These are phyloP conservation scores for Microctonus hyperodae DNA, from an alignment of 2,888 invertebrate species.

Conservation along the genomic window DNA sequence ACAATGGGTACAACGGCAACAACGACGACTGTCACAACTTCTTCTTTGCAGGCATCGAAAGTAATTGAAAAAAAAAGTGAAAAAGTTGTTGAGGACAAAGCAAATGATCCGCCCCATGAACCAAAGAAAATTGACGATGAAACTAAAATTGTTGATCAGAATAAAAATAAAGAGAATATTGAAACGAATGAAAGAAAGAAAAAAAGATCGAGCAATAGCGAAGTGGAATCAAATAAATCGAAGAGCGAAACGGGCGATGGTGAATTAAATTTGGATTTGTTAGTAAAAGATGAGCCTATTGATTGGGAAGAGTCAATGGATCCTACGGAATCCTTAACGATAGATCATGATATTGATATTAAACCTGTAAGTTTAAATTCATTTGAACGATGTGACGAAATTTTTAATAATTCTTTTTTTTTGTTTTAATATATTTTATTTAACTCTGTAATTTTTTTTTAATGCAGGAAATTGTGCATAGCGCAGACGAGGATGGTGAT, in stretches of 20 bases:
- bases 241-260: conserved; percentile 56
- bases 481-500: conserved; percentile 64
- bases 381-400: neutral
- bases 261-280: conserved; percentile 58
- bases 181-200: conserved; percentile 52
- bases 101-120: conserved; percentile 35
- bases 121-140: conserved; percentile 51
- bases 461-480: conserved; percentile 60
- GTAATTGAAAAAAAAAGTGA: conserved; percentile 41
- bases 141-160: conserved; percentile 51
- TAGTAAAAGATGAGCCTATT: conserved; percentile 71
- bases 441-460: conserved; percentile 5
- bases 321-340: conserved; percentile 72
- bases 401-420: no score
- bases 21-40: conserved; percentile 31
- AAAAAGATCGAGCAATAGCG: conserved; percentile 50
- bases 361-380: conserved; percentile 67
- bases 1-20: conserved; percentile 35
- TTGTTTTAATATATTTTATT: no score
- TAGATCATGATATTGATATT: conserved; percentile 74
- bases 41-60: conserved; percentile 31
- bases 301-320: conserved; percentile 79
- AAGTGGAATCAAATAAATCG: conserved; percentile 58
- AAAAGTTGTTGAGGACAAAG: conserved; percentile 30
- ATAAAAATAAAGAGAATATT: conserved; percentile 56